Conservation (phyloP, 2,888 invertebrate genomes). For the Andrena bucephala region DNA sequence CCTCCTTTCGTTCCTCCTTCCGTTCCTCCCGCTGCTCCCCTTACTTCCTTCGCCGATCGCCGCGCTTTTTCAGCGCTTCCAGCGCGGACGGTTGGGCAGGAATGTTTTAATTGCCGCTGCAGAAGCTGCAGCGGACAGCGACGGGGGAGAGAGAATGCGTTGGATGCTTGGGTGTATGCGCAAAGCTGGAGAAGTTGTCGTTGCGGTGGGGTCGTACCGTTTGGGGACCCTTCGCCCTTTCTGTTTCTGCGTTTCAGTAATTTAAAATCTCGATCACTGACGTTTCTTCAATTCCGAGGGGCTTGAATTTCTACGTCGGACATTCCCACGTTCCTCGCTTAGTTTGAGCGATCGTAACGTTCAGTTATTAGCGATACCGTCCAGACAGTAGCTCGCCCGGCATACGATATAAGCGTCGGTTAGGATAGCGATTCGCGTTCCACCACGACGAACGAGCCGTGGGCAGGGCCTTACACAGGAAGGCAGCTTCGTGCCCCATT, state of each 20-base stretch:
- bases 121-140: background rate
- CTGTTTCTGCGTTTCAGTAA: no score
- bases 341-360: no score
- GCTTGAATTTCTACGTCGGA: no score
- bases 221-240: background rate
- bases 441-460: background rate
- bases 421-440: no score
- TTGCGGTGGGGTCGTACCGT: background rate
- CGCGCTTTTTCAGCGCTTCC: background rate
- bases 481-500: conserved; percentile 40
- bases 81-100: conserved; percentile 48
- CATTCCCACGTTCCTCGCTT: no score
- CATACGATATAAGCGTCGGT: no score
- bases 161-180: background rate
- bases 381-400: no score
- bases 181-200: background rate
- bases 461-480: background rate
- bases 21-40: background rate
- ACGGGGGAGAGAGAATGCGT: background rate
- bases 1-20: conserved; percentile 9
- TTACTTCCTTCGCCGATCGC: background rate
- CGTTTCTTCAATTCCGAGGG: no score
- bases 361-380: no score
- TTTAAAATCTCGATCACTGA: no score
- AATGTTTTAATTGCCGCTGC: conserved; percentile 67